Evolutionary conservation across 92 coral and sea anemone species (phyloP).

Genomic region (Porites lobata): DNA sequence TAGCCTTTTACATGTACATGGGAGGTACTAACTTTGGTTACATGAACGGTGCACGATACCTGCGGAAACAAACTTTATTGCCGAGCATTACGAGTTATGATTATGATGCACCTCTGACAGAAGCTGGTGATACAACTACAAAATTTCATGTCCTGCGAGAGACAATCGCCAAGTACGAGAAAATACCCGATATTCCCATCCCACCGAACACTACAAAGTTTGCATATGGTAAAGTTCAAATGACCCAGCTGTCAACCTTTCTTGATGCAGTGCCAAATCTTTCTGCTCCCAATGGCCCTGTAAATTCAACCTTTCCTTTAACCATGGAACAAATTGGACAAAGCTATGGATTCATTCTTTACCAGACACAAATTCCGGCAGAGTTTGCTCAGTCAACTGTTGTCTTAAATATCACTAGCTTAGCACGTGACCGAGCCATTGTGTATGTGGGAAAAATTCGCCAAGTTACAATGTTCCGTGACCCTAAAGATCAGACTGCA

Average conservation of each 20-base stretch:
- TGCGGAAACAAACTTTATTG: conserved; percentile 45
- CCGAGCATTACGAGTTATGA: conserved; percentile 94
- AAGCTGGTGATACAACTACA: conserved; percentile 91
- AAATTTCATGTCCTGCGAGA: conserved; percentile 80
- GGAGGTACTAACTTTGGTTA: conserved; percentile 97
- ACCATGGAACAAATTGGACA: conserved; percentile 96
- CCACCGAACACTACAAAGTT: conserved; percentile 92
- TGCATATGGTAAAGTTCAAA: conserved; percentile 82
- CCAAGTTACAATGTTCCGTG: conserved; percentile 79
- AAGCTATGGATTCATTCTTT: conserved; percentile 88
- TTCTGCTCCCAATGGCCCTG: conserved; percentile 78
- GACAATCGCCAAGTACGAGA: conserved; percentile 71
- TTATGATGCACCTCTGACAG: conserved; percentile 90
- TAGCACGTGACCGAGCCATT: conserved; percentile 90
- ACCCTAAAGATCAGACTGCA: conserved; percentile 58
- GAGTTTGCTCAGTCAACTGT: conserved; percentile 61
- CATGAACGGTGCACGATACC: conserved; percentile 76
- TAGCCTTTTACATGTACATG: conserved; percentile 92
- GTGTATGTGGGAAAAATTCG: conserved; percentile 82
- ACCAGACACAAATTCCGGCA: conserved; percentile 80
- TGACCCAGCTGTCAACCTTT: conserved; percentile 60
- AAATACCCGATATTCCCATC: conserved; percentile 76
- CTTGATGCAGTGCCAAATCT: conserved; percentile 72
- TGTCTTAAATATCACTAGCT: conserved; percentile 67
- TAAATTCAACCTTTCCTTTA: conserved; percentile 71